Conservation (phyloP, 2,797 vertebrate genomes). For the Emys orbicularis region DNA sequence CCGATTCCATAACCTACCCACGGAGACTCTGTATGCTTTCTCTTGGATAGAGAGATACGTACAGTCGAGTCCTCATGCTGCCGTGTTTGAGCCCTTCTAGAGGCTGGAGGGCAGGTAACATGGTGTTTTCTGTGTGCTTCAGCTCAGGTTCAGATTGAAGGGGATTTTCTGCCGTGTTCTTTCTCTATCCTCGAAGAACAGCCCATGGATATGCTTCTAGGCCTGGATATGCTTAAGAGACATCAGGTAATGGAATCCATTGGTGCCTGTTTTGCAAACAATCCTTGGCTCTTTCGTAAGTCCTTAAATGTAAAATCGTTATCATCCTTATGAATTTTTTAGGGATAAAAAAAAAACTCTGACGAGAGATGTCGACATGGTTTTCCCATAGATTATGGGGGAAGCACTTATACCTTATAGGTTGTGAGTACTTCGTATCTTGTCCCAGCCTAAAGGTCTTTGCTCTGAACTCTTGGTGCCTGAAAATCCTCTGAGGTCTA, state of each 20-base stretch:
- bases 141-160: slow-evolving; percentile 99
- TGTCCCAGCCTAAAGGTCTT: background rate
- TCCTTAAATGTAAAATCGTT: background rate
- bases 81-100: background rate
- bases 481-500: slow-evolving; percentile 2
- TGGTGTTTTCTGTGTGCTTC: slow-evolving; percentile 42
- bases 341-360: background rate
- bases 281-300: background rate
- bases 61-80: background rate
- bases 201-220: slow-evolving; percentile 99
- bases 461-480: background rate
- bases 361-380: background rate
- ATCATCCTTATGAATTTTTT: background rate
- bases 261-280: background rate
- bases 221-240: slow-evolving; percentile 99
- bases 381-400: background rate
- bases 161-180: slow-evolving; percentile 96
- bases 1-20: background rate
- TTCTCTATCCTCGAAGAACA: slow-evolving; percentile 99
- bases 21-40: background rate
- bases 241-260: slow-evolving; percentile 89
- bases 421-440: background rate
- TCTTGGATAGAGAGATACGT: background rate
- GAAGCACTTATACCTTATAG: rapidly evolving
- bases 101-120: background rate